Conservation (phyloP, 2,797 vertebrate genomes). For the Champsocephalus esox region DNA sequence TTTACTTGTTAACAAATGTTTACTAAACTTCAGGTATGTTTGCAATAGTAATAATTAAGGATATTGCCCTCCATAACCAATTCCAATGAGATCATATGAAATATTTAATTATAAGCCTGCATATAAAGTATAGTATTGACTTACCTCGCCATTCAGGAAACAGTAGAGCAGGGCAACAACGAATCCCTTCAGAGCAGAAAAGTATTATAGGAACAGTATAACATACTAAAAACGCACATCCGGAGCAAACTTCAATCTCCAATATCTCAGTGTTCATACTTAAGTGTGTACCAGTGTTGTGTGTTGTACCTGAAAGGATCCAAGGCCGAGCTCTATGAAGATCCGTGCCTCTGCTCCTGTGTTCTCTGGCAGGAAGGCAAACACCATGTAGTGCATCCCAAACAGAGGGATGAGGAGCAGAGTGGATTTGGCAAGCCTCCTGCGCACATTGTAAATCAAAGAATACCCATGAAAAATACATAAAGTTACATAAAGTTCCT, state of each 20-base stretch:
- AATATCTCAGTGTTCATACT: not conserved
- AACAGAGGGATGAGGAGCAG: conserved; percentile 97
- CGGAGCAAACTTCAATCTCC: too few relatives aligned
- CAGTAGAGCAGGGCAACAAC: conserved; percentile 92
- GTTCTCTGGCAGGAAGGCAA: conserved; percentile 93
- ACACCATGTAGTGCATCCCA: conserved; percentile 95
- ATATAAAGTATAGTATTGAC: conserved; percentile 28
- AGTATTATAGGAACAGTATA: not conserved
- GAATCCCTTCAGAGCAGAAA: conserved; percentile 83
- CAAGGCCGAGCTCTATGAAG: conserved; percentile 92
- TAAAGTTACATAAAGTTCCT: not conserved
- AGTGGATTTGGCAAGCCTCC: conserved; percentile 95
- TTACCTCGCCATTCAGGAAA: conserved; percentile 91
- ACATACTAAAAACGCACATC: too few relatives aligned
- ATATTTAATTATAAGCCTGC: not conserved
- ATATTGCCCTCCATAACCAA: not conserved
- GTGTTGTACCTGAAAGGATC: conserved; percentile 93
- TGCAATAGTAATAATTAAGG: not conserved
- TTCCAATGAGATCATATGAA: not conserved
- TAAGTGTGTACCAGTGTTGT: not conserved
- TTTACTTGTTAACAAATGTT: not conserved
- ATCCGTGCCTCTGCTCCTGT: conserved; percentile 88
- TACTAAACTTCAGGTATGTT: not conserved
- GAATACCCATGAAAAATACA: not conserved
- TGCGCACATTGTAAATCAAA: conserved; percentile 57